These are phyloP conservation scores for Leptura quadrifasciata DNA, from an alignment of 2,888 invertebrate species.

Conservation along the genomic window DNA sequence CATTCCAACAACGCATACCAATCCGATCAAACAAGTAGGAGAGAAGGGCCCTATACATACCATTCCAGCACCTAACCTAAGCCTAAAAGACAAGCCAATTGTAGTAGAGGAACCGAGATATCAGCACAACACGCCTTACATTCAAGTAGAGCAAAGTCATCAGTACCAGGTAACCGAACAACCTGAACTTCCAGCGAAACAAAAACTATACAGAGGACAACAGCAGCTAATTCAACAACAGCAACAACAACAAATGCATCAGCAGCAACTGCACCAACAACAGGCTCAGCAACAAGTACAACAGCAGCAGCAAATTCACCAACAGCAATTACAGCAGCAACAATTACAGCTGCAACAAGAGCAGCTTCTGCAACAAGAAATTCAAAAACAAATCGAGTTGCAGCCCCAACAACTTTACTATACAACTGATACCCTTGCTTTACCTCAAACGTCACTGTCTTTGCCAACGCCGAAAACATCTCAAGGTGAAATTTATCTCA, in stretches of 20 bases:
- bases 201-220: conserved; percentile 48
- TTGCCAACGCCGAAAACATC: conserved; percentile 37
- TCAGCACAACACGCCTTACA: conserved; percentile 26
- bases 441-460: conserved; percentile 36
- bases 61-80: conserved; percentile 89
- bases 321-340: conserved; percentile 59
- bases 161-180: conserved; percentile 75
- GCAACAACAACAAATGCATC: conserved; percentile 60
- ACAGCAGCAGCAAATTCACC: conserved; percentile 59
- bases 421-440: conserved; percentile 40
- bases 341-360: conserved; percentile 38
- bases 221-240: conserved; percentile 61
- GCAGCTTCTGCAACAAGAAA: conserved; percentile 26
- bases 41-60: conserved; percentile 87
- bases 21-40: conserved; percentile 71
- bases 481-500: conserved; percentile 50
- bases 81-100: conserved; percentile 80
- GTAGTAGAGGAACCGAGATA: conserved; percentile 70
- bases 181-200: conserved; percentile 68
- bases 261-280: conserved; percentile 49
- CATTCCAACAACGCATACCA: conserved; percentile 66
- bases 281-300: conserved; percentile 34
- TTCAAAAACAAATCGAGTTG: conserved; percentile 39
- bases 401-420: conserved; percentile 46
- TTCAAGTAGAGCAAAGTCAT: conserved; percentile 40